These are phyloP conservation scores for Adelosebastes latens DNA, from an alignment of 2,797 vertebrate genomes.

Conservation along the genomic window DNA sequence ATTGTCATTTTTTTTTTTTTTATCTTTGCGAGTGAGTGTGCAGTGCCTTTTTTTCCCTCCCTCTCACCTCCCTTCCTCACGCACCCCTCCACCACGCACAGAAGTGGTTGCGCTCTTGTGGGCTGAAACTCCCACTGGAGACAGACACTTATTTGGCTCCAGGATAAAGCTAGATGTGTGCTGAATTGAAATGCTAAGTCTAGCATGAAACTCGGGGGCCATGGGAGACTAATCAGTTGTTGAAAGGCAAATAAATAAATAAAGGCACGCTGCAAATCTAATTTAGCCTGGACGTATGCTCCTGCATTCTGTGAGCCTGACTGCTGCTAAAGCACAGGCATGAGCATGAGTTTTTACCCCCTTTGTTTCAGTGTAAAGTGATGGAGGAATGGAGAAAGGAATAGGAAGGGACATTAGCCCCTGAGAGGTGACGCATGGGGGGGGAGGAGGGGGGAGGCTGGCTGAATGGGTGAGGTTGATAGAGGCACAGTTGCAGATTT, in stretches of 20 bases:
- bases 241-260: conserved; percentile 76
- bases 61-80: conserved; percentile 20
- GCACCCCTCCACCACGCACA: conserved; percentile 48
- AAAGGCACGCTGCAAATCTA: conserved; percentile 66
- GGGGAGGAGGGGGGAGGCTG: background rate
- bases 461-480: conserved; percentile 50
- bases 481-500: conserved; percentile 63
- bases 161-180: conserved; percentile 77
- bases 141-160: conserved; percentile 79
- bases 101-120: conserved; percentile 74
- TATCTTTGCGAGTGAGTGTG: conserved; percentile 57
- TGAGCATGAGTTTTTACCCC: conserved; percentile 16
- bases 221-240: conserved; percentile 80
- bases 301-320: conserved; percentile 21
- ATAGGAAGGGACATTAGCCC: conserved; percentile 36
- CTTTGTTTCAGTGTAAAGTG: conserved; percentile 33
- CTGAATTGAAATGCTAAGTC: conserved; percentile 82
- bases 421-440: conserved; percentile 30
- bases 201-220: conserved; percentile 77
- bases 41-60: background rate
- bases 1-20: conserved; percentile 63
- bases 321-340: conserved; percentile 45
- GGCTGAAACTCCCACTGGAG: conserved; percentile 75
- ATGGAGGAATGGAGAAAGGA: conserved; percentile 7
- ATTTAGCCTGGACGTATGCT: conserved; percentile 60